A percentile compares a stretch with the other conserved stretches of the same genome.
phyloP scores from a whole-genome alignment of 2,888 invertebrate species.

The Pandemis heparana region DNA sequence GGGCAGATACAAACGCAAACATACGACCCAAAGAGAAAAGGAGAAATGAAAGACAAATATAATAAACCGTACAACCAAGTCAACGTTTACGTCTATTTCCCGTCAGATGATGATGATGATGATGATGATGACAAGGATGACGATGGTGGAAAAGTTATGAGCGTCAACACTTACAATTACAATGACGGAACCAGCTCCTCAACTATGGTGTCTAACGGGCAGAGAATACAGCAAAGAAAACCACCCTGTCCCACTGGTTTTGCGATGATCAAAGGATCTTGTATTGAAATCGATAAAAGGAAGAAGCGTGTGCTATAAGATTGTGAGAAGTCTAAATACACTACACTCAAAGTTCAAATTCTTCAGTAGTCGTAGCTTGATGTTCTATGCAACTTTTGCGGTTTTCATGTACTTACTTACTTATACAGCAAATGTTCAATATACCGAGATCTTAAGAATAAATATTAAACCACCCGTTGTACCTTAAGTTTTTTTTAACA shows the following conservation, averaged over 20 bases:
- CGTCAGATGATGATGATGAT: neutral
- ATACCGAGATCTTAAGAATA: too few relatives aligned
- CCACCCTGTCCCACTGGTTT: neutral
- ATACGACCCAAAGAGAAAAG: neutral
- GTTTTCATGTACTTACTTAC: too few relatives aligned
- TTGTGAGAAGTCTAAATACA: too few relatives aligned
- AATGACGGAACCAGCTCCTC: neutral
- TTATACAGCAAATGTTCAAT: too few relatives aligned
- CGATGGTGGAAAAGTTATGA: neutral
- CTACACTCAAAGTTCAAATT: too few relatives aligned
- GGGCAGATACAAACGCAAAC: neutral
- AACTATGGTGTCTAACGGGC: neutral
- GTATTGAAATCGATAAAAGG: constrained; percentile 6
- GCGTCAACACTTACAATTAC: constrained; percentile 5
- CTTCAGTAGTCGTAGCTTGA: too few relatives aligned
- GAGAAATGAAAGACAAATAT: neutral
- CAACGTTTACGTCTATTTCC: constrained; percentile 16
- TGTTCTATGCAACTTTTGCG: too few relatives aligned
- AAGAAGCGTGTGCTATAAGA: constrained; percentile 1
- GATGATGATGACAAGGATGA: neutral
- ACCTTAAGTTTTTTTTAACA: too few relatives aligned
- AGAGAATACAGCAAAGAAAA: neutral
- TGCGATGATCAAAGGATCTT: constrained; percentile 14
- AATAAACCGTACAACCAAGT: constrained; percentile 14
- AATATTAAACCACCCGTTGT: too few relatives aligned